Conservation (phyloP, 2,888 invertebrate species). For the Agapetus fuscipes region DNA sequence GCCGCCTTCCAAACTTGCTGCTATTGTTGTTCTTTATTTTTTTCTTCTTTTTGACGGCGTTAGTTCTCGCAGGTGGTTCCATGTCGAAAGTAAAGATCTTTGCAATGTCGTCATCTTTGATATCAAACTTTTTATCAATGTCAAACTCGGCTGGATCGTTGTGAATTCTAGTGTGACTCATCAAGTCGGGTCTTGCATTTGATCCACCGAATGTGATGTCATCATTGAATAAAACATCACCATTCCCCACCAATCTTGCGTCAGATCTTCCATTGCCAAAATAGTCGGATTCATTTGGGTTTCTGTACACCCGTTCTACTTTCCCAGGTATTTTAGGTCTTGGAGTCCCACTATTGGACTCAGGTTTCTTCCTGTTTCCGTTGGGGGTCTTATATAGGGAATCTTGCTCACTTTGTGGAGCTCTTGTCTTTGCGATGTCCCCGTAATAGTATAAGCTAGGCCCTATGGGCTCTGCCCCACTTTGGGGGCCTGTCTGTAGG, state of each 20-base stretch:
- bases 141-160: neutral
- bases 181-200: no score
- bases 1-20: slow-evolving; percentile 26
- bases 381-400: slow-evolving; percentile 20
- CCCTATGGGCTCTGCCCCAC: slow-evolving; percentile 50
- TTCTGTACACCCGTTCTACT: slow-evolving; percentile 4
- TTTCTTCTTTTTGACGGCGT: slow-evolving; percentile 7
- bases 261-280: no score
- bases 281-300: neutral
- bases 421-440: slow-evolving; percentile 33
- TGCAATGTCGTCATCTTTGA: neutral
- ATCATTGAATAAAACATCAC: no score
- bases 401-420: slow-evolving; percentile 31
- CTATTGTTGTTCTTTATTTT: slow-evolving; percentile 22
- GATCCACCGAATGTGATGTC: no score
- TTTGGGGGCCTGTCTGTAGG: slow-evolving; percentile 31
- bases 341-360: neutral
- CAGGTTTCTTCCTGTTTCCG: slow-evolving; percentile 5
- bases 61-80: neutral
- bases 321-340: slow-evolving; percentile 5
- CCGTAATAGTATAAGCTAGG: slow-evolving; percentile 51
- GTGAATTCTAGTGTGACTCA: no score
- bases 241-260: no score
- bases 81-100: slow-evolving; percentile 6
- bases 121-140: neutral